Evolutionary conservation across 2,888 invertebrate species (phyloP).

Genomic region (Ochropacha duplaris): DNA sequence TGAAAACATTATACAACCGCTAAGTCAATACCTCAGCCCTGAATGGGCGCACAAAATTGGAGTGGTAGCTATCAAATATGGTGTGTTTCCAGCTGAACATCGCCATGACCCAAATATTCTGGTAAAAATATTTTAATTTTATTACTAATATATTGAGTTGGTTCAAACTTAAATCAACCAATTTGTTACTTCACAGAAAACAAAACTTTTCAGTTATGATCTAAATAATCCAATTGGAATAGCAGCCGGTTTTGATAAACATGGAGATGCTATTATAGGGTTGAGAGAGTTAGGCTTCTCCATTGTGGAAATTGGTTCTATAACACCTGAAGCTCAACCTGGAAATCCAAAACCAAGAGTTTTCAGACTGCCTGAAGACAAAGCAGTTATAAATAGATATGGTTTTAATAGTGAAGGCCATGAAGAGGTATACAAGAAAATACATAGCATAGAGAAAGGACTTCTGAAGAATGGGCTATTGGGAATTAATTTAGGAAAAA

Average conservation of each 20-base stretch:
- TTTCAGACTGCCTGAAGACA: slow-evolving; percentile 92
- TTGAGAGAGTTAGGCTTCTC: slow-evolving; percentile 94
- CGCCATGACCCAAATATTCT: slow-evolving; percentile 85
- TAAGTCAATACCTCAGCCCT: slow-evolving; percentile 87
- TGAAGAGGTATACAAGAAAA: slow-evolving; percentile 86
- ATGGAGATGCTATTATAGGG: slow-evolving; percentile 94
- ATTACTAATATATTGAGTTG: neutral
- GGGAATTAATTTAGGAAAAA: slow-evolving; percentile 98
- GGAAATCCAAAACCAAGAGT: slow-evolving; percentile 97
- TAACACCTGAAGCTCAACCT: slow-evolving; percentile 95
- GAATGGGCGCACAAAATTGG: slow-evolving; percentile 93
- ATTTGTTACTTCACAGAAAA: slow-evolving; percentile 76
- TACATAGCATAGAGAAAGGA: slow-evolving; percentile 81
- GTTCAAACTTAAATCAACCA: slow-evolving; percentile 1
- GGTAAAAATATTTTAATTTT: slow-evolving; percentile 65
- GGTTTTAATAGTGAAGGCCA: slow-evolving; percentile 98
- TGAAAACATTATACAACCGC: slow-evolving; percentile 87
- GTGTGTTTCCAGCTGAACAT: slow-evolving; percentile 85
- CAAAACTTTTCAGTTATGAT: slow-evolving; percentile 86
- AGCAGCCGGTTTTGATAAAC: slow-evolving; percentile 99
- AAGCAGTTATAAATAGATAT: slow-evolving; percentile 95
- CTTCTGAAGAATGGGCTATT: slow-evolving; percentile 85
- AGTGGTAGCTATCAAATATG: slow-evolving; percentile 89
- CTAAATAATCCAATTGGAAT: slow-evolving; percentile 97
- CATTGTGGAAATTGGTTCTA: slow-evolving; percentile 97